A percentile compares a stretch with the other conserved stretches of the same genome.
phyloP scores from a whole-genome alignment of 30 jellyfish, hydroid and myxozoan genomes.

The Turritopsis dohrnii region DNA sequence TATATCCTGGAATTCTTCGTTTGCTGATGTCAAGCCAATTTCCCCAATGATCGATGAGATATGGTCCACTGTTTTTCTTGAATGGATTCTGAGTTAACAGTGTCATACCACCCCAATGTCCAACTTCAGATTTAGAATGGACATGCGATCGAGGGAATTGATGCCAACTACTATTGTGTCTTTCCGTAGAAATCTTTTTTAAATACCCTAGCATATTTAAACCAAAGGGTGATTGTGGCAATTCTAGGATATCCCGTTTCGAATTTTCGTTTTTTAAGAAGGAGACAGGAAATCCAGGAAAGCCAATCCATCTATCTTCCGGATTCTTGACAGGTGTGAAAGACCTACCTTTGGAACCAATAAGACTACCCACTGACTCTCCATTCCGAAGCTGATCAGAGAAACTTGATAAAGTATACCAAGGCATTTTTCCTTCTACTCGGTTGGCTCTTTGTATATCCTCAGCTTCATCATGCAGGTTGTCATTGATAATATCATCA shows the following conservation, averaged over 20 bases:
- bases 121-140: constrained; percentile 8
- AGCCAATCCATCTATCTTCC: neutral
- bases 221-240: constrained; percentile 5
- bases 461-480: constrained; percentile 2
- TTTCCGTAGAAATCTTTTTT: neutral
- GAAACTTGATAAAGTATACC: constrained; percentile 11
- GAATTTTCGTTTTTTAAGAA: neutral
- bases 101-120: constrained; percentile 21
- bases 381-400: neutral
- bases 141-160: neutral
- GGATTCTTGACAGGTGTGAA: constrained; percentile 5
- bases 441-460: neutral
- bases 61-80: constrained; percentile 56
- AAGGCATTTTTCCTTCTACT: neutral
- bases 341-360: constrained; percentile 8
- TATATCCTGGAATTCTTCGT: constrained; percentile 59
- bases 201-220: neutral
- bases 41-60: constrained; percentile 83
- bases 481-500: neutral
- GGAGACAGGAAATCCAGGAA: constrained; percentile 25
- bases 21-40: constrained; percentile 45
- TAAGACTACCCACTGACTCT: neutral
- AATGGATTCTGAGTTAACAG: neutral
- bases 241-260: neutral
- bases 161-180: neutral